A percentile compares a stretch with the other conserved stretches of the same genome.
phyloP scores from a whole-genome alignment of 37 sponge, comb jelly and placozoan species.

The Axinella damicornis region DNA sequence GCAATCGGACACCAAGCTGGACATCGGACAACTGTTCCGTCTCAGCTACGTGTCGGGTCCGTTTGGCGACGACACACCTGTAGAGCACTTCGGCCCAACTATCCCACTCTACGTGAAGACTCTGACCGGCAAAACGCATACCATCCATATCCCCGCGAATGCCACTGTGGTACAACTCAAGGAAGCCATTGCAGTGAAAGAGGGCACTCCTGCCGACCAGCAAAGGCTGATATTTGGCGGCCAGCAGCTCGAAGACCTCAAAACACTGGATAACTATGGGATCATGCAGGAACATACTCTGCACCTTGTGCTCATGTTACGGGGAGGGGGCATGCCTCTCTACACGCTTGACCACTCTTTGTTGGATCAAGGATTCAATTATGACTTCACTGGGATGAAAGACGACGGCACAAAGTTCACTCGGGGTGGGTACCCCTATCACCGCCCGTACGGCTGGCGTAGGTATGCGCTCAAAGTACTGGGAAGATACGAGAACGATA shows the following conservation, averaged over 20 bases:
- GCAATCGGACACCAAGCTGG: neutral
- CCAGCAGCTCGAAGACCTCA: slow-evolving; percentile 13
- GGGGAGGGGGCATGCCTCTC: neutral
- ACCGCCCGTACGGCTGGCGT: slow-evolving; percentile 34
- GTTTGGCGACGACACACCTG: neutral
- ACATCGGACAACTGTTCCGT: neutral
- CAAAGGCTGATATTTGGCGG: slow-evolving; percentile 20
- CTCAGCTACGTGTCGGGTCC: slow-evolving; percentile 7
- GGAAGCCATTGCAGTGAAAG: neutral
- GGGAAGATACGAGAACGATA: neutral
- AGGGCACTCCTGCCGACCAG: neutral
- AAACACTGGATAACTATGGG: neutral
- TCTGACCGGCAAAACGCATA: slow-evolving; percentile 4
- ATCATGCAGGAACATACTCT: neutral
- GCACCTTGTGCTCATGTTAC: slow-evolving; percentile 5
- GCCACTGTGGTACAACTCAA: slow-evolving; percentile 2
- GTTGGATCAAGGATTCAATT: slow-evolving; percentile 15
- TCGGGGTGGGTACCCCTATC: slow-evolving; percentile 12
- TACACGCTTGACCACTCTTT: slow-evolving; percentile 12
- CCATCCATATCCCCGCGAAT: neutral
- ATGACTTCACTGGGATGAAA: slow-evolving; percentile 5
- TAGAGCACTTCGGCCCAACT: neutral
- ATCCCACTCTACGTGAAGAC: slow-evolving; percentile 24
- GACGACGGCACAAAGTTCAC: slow-evolving; percentile 7
- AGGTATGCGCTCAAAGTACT: slow-evolving; percentile 29